Base-by-base conservation (phyloP, 2,888 invertebrate species). In the Diaperis boleti region DNA sequence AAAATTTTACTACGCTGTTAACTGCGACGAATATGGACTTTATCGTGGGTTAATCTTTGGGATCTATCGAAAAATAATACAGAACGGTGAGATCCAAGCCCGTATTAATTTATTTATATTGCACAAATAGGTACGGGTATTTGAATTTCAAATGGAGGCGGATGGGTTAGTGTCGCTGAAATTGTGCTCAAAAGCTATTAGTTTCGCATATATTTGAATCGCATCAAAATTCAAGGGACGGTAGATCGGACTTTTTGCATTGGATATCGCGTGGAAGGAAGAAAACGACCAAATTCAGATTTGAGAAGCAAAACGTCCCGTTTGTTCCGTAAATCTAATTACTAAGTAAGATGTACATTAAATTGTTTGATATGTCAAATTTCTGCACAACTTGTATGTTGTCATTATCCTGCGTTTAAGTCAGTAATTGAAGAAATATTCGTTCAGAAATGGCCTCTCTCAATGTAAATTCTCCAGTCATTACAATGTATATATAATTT, bases 61-160 rank as follows among this genome's bases (percentile, higher is more conserved):
- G 10, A 33, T 17, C 31, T 13, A 50, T 50, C 20, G 37, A 18
- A 20, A 13, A 50, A 13, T 50, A 50, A 15, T 37, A 20, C 10
- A 3, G 50, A 10, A 31, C 26, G 52, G 41, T 26, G 8, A 39
- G 52, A 54, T 41, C 41, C 11, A 2, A 11, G 37, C 15, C 14
- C 7, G 10, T 8, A 37, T 49, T 49, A 49, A 18, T 52, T 52
- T 37, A 54, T 54, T 54, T 54, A 54, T 54, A 22, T 41, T 26
- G 54, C 54, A 37, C 54, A 54, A 54, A 54, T 41, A n/a, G n/a
- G n/a, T n/a, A 14, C 14, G 41, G 10, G 29, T 17, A 54, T 54
- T 41, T 41, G 54, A 39, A 54, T 14, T 54, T 54, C 18, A 41
- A 54, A 54, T 41, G 54, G 22, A 20, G 6, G 20, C 4, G 6